Evolutionary conservation across 2,113 vertebrate species (phyloP), one percentile per base, ranked within the genome.

Genomic region (Cyprinodon brontotheroides): DNA sequence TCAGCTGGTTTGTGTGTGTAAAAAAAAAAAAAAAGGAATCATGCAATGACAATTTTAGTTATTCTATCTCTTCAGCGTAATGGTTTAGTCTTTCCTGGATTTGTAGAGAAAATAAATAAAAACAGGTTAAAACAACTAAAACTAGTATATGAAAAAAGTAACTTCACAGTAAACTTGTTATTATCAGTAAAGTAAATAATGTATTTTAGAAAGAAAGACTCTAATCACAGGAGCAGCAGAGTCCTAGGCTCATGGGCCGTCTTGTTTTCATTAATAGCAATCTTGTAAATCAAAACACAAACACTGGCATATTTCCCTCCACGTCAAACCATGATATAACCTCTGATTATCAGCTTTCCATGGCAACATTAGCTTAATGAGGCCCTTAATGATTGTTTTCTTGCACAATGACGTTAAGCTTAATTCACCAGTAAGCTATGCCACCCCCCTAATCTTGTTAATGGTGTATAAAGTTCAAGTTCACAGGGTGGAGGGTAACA

Each of bases 281-380:
- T 81, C 78, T 86, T 11, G 14, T 85, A 68, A 89, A 88, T 85
- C 87, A 80, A 71, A 85, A 82, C 63, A 84, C 78, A 88, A 87
- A 84, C 72, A 72, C 48, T 50, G 78, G 80, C 77, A 39, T 17
- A 10, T 36, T 70, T 81, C 61, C 66, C 59, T 22, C 5, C 7
- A 22, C 79, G 65, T 37, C 37, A 70, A 68, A 45, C 64, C 9
- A 43, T 60, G 38, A 67, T 77, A 90, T 85, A 59, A 84, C 67
- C 85, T 72, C 59, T 38, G 78, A 87, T 86, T 79, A 80, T 79
- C 72, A 39, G 50, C 45, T 8, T 40, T 76, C 48, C n/a, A 17
- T 47, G 63, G 53, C 69, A 67, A 22, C 60, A 72, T 77, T 45
- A 79, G 70, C 67, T 82, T 79, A 73, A 90, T 67, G 20, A 29